A percentile compares a stretch with the other conserved stretches of the same genome.
phyloP scores from a whole-genome alignment of 2,113 vertebrate species.

The Prionailurus bengalensis region DNA sequence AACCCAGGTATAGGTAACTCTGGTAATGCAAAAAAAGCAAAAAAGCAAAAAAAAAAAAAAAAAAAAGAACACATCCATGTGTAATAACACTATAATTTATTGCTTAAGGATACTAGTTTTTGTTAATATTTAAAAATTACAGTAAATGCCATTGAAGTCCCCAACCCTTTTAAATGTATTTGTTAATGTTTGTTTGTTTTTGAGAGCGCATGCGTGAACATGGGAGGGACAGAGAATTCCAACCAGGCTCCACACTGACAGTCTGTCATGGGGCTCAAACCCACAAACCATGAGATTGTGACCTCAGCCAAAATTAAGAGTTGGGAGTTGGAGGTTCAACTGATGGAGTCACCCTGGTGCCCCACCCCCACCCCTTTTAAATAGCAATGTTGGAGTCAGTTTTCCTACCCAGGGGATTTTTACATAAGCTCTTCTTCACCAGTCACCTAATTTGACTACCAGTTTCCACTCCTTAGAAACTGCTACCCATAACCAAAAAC shows the following conservation, averaged over 20 bases:
- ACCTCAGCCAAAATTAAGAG: not conserved
- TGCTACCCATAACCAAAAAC: not conserved
- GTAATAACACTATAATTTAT: not conserved
- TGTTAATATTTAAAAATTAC: conserved; percentile 1
- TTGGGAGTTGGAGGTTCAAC: too few species aligned
- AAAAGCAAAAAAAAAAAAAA: not conserved
- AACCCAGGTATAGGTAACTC: not conserved
- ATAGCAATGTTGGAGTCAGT: not conserved
- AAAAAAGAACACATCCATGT: not conserved
- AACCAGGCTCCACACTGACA: too few species aligned
- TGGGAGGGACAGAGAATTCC: too few species aligned
- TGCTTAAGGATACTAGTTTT: not conserved
- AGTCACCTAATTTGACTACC: not conserved
- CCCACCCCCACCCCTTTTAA: not conserved
- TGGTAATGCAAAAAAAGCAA: not conserved
- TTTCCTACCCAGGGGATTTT: conserved; percentile 13
- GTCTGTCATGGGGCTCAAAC: not conserved
- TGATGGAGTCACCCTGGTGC: not conserved
- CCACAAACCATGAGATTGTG: not conserved
- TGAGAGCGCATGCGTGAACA: not conserved
- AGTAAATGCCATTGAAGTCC: not conserved
- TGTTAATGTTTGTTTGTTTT: not conserved
- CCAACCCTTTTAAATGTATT: not conserved
- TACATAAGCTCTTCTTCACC: not conserved
- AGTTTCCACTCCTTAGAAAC: not conserved